Percentiles rank a stretch among this genome's conserved stretches.
Conservation (phyloP, 2,113 vertebrate genomes). For the Pseudorasbora parva region DNA sequence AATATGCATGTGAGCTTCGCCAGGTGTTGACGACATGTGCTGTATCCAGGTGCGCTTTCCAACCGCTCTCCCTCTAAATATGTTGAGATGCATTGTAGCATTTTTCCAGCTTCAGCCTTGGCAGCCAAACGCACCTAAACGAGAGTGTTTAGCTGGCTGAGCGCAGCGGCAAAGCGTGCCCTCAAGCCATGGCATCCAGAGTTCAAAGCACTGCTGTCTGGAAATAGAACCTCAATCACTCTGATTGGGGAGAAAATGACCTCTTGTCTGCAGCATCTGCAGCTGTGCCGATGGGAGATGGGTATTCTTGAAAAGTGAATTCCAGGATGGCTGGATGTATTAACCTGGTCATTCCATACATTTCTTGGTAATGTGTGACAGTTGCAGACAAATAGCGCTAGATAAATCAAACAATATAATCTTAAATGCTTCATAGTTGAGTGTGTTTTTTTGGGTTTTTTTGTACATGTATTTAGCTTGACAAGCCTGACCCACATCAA, state of each 20-base stretch:
- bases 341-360: not conserved
- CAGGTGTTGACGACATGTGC: conserved; percentile 50
- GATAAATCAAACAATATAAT: not conserved
- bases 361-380: not conserved
- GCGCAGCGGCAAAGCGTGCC: not conserved
- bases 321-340: not conserved
- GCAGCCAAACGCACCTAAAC: conserved; percentile 28
- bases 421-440: not conserved
- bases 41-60: conserved; percentile 52
- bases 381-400: not conserved
- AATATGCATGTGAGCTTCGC: conserved; percentile 37
- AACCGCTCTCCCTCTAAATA: conserved; percentile 32
- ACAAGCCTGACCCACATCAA: no score
- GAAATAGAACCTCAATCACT: conserved; percentile 59
- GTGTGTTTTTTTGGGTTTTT: not conserved
- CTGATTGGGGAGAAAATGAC: conserved; percentile 57
- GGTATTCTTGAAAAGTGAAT: conserved; percentile 29
- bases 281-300: conserved; percentile 58
- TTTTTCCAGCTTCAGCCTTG: conserved; percentile 38
- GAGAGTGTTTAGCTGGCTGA: conserved; percentile 1
- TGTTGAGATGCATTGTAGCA: conserved; percentile 23
- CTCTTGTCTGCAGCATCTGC: conserved; percentile 48
- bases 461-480: not conserved
- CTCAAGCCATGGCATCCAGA: conserved; percentile 45
- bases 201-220: conserved; percentile 62